Evolutionary conservation across 2,113 vertebrate species (phyloP).

Genomic region (Anoura caudifer): DNA sequence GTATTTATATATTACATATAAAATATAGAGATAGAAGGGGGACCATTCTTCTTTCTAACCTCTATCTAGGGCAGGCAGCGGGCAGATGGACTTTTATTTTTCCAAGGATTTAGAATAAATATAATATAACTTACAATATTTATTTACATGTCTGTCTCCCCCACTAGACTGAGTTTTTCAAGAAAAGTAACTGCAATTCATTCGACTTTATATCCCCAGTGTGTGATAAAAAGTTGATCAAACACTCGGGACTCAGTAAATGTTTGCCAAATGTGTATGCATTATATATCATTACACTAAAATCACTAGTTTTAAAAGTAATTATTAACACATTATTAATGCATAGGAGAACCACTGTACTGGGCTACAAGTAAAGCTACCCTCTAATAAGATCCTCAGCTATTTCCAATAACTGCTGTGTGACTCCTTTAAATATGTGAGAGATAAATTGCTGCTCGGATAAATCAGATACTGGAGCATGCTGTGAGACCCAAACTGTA

Average conservation of each 20-base stretch:
- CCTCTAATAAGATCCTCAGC: background rate
- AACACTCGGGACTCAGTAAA: background rate
- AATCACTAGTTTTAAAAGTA: conserved; percentile 34
- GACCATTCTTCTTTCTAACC: background rate
- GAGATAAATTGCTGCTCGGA: background rate
- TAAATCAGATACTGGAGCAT: background rate
- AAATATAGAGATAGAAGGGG: background rate
- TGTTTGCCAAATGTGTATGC: conserved; percentile 31
- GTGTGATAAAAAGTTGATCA: background rate
- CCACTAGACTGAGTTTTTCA: background rate
- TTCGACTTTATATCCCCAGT: background rate
- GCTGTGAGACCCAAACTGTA: background rate
- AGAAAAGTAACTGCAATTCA: background rate
- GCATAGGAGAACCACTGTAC: conserved; percentile 34
- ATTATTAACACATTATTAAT: conserved; percentile 50
- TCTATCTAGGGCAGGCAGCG: background rate
- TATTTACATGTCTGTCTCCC: background rate
- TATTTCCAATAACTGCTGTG: background rate
- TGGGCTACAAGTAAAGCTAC: conserved; percentile 9
- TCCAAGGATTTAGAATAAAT: background rate
- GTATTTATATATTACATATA: background rate
- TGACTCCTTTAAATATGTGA: background rate
- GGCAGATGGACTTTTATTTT: background rate
- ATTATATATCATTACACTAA: conserved; percentile 23
- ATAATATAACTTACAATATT: background rate